Evolutionary conservation across 2,888 invertebrate genomes (phyloP), one percentile per base, ranked within the genome.

Genomic region (Drosophila recens): DNA sequence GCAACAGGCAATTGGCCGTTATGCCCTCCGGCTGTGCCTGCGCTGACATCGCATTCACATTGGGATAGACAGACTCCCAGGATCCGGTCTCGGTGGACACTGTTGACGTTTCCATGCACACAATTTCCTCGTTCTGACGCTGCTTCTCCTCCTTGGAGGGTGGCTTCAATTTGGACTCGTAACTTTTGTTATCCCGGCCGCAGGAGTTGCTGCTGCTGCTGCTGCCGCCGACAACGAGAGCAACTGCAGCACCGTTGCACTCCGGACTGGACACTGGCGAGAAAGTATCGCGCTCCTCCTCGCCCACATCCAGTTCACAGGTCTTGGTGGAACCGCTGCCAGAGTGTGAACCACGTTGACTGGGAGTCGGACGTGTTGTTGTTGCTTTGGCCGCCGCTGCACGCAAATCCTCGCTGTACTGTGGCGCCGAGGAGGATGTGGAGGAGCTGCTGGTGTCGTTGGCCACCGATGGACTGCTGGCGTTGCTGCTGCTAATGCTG

Each of bases 11-110:
- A 27, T 79, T 82, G 27, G 90, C 75, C 58, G 82, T 89, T n/a
- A 81, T 74, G 23, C 85, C 90, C 43, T 52, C 64, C 43, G 43
- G 23, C 15, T 64, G 23, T 1, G 11, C 46, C 52, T 34, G 58
- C 27, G 38, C 23, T 13, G 13, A 36, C 72, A 11, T 20, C 27
- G 11, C 30, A 36, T 59, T 38, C 5, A 17, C 45, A 6, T 65
- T 74, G 11, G 94, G 94, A 90, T 94, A 95, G 11, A 94, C 94
- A 0, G 94, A 94, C 88, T 95, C 95, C 95, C 95, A 95, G 17
- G 95, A 95, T 48, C 95, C 95, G 17, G 94, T 94, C 91, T 95
- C 95, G 8, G 95, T 95, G 36, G 95, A 95, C 59, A 95, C 92
- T 1, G 95, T 95, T 4, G 95, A 95, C 1, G 95, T 94, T 80